Evolutionary conservation across 2,888 invertebrate species (phyloP).

Genomic region (Hedychridium roseum): DNA sequence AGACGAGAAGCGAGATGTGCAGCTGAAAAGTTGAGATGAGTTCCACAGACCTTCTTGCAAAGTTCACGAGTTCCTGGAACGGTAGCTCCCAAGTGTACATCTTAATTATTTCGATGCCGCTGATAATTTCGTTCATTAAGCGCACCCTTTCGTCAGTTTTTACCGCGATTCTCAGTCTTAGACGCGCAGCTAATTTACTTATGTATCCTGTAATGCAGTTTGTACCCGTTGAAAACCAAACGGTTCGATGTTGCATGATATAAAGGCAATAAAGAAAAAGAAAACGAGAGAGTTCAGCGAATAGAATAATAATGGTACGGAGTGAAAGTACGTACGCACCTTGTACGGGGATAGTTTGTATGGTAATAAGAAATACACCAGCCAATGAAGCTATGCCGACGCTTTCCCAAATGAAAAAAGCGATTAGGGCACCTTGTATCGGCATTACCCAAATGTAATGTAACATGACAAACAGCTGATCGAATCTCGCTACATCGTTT

Average conservation of each 20-base stretch:
- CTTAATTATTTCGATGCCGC: constrained; percentile 83
- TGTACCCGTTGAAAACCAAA: no score
- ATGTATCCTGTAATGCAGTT: constrained; percentile 61
- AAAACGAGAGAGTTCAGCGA: no score
- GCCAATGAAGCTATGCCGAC: constrained; percentile 69
- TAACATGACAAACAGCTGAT: constrained; percentile 73
- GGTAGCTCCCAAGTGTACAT: constrained; percentile 89
- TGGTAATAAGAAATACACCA: constrained; percentile 69
- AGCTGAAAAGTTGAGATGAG: no score
- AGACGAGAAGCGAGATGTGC: no score
- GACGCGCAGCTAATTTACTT: constrained; percentile 62
- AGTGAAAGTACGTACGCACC: no score
- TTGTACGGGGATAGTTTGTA: constrained; percentile 67
- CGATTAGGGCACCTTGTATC: constrained; percentile 74
- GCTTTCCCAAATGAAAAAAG: constrained; percentile 68
- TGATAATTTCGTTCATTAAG: constrained; percentile 82
- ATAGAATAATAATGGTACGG: no score
- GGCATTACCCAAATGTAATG: constrained; percentile 86
- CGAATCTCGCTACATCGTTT: constrained; percentile 85
- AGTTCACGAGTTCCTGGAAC: constrained; percentile 74
- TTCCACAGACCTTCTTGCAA: constrained; percentile 71
- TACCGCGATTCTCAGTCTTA: constrained; percentile 64
- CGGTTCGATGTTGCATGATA: no score
- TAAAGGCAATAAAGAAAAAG: no score
- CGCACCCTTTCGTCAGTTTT: constrained; percentile 77